Evolutionary conservation across 2,888 invertebrate species (phyloP), one percentile per base, ranked within the genome.

Genomic region (Dexiosoma caninum): DNA sequence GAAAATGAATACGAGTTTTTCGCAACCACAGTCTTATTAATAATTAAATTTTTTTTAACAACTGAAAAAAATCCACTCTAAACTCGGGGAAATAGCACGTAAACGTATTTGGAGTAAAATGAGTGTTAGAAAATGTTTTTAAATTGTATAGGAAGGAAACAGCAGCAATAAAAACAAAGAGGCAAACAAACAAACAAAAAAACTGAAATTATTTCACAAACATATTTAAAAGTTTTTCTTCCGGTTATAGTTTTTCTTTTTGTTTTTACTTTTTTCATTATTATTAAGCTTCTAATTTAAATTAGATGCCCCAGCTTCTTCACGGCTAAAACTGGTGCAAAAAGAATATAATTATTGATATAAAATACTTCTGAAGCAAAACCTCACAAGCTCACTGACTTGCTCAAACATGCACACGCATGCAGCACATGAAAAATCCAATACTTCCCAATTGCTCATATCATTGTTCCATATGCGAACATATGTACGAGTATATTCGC

Each of bases 201-300:
- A 57, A 49, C 30, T 23, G 55, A n/a, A 57, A 66, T 12, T 21
- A 37, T 49, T 74, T 23, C 35, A 55, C 16, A 57, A 60, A 35
- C 27, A 37, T 21, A 40, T 46, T 40, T 46, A 57, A 12, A 44
- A 64, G 27, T 30, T 74, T 27, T 57, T 19, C 3, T 57, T 53
- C 21, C 14, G 44, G n/a, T n/a, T 67, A 16, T 51, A 21, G 4
- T 32, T 23, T 16, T 10, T 55, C 46, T 49, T 16, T 14, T 32
- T 27, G 27, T 32, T 32, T 55, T 30, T 0, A 5, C 55, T 46
- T 67, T 67, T 7, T 19, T 67, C 10, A 46, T 55, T 37, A 51
- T 57, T 46, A 57, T 77, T 64, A 62, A 57, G 49, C 46, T 70
- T 1, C 77, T 77, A 77, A 77, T 77, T 77, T 77, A 77, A 77